Base-by-base conservation (phyloP, 64 coral and sea anemone genomes). In the Stylophora pistillata region DNA sequence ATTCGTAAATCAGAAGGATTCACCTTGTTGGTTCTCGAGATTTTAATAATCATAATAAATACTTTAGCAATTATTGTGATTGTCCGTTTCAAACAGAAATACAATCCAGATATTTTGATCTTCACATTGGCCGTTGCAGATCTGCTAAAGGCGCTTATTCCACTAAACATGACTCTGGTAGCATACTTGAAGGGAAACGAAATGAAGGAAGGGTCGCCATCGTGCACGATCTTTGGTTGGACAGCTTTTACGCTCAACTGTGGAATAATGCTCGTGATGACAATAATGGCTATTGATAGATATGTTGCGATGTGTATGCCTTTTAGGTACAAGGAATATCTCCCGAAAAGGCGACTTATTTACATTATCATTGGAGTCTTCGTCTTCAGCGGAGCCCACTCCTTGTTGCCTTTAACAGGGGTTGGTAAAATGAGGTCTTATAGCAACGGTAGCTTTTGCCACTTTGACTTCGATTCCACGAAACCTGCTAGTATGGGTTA, bases 281-380 rank as follows among this genome's bases (percentile, higher is more conserved):
- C 86, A 12, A n/a, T 93, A 29, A 93, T 93, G 91, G 88, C 86
- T 34, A 76, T 78, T 71, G 91, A 93, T 21, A 72, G 91, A 66
- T 93, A 93, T 37, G 79, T 93, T 10, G 91, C 91, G n/a, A 89
- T 93, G 74, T 93, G 91, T 54, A 89, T 86, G 86, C 91, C 91
- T 3, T 89, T 93, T 31, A 62, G 66, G 62, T 93, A 93, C 57
- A 93, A 89, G 74, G 61, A 81, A 55, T 53, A 77, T 3, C 62
- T 93, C 32, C 41, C 91, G 3, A 73, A 82, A 20, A 78, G 58
- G 20, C 79, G 81, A 59, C 78, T 93, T 28, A 83, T 62, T 62
- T 93, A 76, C 57, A 76, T 74, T 27, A 74, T 93, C 26, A 55
- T 55, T 55, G 86, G 41, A 15, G 30, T 81, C 1, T 89, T 82